A percentile compares a stretch with the other conserved stretches of the same genome.
These are phyloP conservation scores for Epizoanthus rinbou DNA, from an alignment of 92 coral and sea anemone genomes.

Conservation along the genomic window DNA sequence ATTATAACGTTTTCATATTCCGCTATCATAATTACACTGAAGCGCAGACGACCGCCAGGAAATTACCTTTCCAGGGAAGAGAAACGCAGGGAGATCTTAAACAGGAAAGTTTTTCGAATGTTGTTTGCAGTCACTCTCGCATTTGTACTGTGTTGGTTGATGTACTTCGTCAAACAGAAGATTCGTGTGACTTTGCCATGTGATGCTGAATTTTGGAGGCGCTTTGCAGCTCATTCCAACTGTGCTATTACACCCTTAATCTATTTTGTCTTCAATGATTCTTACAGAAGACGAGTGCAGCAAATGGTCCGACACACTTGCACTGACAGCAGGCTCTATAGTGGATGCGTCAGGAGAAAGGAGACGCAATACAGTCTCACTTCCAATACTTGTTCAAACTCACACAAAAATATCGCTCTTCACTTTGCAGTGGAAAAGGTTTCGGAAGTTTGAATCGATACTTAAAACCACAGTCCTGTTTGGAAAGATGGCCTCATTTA, in stretches of 20 bases:
- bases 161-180: conserved; percentile 2
- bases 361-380: no score
- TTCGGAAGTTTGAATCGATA: no score
- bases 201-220: conserved; percentile 27
- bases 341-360: no score
- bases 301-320: no score
- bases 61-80: neutral
- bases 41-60: neutral
- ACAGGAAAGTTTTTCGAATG: conserved; percentile 22
- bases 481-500: no score
- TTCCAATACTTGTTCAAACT: no score
- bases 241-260: conserved; percentile 16
- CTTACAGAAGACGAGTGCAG: neutral
- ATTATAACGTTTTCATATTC: neutral
- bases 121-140: conserved; percentile 9
- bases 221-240: conserved; percentile 4
- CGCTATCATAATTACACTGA: neutral
- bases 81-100: neutral
- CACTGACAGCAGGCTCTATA: no score
- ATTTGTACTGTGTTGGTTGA: conserved; percentile 7
- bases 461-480: no score
- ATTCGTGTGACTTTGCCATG: neutral
- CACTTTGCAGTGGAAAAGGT: no score
- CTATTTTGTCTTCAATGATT: neutral
- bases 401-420: no score